Percentiles rank a stretch among this genome's conserved stretches.
Conservation (phyloP, 1,140 invertebrate species). For the Chlorops oryzae region DNA sequence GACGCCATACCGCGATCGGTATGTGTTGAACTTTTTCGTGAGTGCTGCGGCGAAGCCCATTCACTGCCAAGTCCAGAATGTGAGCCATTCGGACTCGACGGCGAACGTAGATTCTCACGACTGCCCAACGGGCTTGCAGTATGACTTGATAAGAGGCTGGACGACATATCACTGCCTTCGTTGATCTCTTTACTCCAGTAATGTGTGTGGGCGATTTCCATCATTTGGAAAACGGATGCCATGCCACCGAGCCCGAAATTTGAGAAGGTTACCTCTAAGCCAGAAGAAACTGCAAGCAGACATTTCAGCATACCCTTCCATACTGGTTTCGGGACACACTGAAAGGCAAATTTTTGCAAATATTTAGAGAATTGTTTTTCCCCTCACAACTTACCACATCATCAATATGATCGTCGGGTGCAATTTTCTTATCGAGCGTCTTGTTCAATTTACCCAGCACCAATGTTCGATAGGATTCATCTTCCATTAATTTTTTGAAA, state of each 20-base stretch:
- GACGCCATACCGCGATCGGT: conserved; percentile 16
- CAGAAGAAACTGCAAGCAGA: conserved; percentile 79
- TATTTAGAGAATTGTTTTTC: no score
- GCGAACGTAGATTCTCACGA: conserved; percentile 66
- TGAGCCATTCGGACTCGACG: conserved; percentile 37
- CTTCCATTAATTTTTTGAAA: conserved; percentile 95
- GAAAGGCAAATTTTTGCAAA: conserved; percentile 19
- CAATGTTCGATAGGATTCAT: conserved; percentile 96
- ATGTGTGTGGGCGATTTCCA: conserved; percentile 98
- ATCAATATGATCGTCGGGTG: conserved; percentile 93
- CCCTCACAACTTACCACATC: conserved; percentile 90
- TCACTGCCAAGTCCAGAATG: conserved; percentile 40
- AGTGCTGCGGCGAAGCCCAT: conserved; percentile 44
- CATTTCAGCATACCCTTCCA: conserved; percentile 97
- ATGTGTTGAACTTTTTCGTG: conserved; percentile 46
- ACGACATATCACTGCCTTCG: conserved; percentile 54
- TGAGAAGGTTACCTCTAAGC: conserved; percentile 84
- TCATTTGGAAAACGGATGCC: conserved; percentile 92
- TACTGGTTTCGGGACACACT: conserved; percentile 81
- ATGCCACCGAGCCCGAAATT: conserved; percentile 95
- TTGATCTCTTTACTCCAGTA: conserved; percentile 88
- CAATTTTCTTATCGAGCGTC: conserved; percentile 87
- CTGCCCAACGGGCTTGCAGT: conserved; percentile 69
- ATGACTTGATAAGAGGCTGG: conserved; percentile 42
- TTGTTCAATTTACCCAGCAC: conserved; percentile 92